phyloP scores from a whole-genome alignment of 2,888 invertebrate species.

The Dryobota labecula region DNA sequence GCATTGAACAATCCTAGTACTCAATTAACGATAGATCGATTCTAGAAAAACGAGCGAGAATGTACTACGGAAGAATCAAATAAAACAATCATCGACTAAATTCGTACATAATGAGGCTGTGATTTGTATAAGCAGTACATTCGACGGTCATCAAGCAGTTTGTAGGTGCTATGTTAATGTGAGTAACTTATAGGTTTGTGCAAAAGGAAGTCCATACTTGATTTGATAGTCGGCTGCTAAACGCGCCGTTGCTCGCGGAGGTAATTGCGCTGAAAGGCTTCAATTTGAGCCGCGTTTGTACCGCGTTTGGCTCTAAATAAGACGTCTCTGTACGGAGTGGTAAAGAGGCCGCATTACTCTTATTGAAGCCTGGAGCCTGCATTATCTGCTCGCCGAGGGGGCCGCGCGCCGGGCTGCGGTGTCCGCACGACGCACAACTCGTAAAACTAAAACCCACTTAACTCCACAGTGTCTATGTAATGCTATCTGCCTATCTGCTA shows the following conservation, averaged over 20 bases:
- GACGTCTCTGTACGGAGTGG: conserved; percentile 86
- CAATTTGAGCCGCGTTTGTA: conserved; percentile 86
- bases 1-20: not conserved
- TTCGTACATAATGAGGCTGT: conserved; percentile 44
- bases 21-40: not conserved
- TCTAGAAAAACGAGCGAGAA: not conserved
- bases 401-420: conserved; percentile 59
- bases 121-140: conserved; percentile 61
- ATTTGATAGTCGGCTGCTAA: conserved; percentile 84
- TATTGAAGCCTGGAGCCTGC: conserved; percentile 84
- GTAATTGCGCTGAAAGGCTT: conserved; percentile 88
- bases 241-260: conserved; percentile 78
- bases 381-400: conserved; percentile 84
- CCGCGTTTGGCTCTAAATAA: conserved; percentile 88
- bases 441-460: conserved; percentile 62
- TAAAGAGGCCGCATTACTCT: conserved; percentile 88
- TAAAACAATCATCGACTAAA: conserved; percentile 35
- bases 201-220: conserved; percentile 76
- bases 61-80: conserved; percentile 22
- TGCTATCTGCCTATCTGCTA: conserved; percentile 25
- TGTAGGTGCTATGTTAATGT: conserved; percentile 72
- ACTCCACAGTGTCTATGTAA: conserved; percentile 43
- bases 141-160: conserved; percentile 52
- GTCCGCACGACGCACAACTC: conserved; percentile 70
- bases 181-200: conserved; percentile 71